These are phyloP conservation scores for Drosophila mayaguana DNA, from an alignment of 2,888 invertebrate species.

Conservation along the genomic window DNA sequence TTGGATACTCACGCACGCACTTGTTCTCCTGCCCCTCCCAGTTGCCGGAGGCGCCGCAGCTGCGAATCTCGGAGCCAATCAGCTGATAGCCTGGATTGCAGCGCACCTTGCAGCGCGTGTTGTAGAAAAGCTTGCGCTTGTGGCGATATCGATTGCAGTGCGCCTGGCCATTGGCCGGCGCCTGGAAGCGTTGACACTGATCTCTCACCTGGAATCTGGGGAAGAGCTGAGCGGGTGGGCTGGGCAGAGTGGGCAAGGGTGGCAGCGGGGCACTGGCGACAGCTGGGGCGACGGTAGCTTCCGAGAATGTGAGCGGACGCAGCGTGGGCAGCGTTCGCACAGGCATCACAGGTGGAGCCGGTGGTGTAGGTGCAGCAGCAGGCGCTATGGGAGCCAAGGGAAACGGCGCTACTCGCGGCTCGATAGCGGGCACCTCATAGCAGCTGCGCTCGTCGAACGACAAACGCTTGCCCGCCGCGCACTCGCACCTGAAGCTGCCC, in stretches of 20 bases:
- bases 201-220: conserved; percentile 71
- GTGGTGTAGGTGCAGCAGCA: background rate
- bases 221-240: background rate
- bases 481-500: conserved; percentile 86
- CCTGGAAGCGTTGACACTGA: conserved; percentile 78
- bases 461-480: conserved; percentile 84
- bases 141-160: conserved; percentile 84
- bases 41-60: conserved; percentile 86
- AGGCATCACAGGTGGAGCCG: conserved; percentile 10
- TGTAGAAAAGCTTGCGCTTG: conserved; percentile 83
- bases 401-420: background rate
- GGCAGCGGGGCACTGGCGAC: background rate
- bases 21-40: conserved; percentile 86
- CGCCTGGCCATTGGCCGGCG: conserved; percentile 82
- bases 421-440: conserved; percentile 38
- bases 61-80: conserved; percentile 86
- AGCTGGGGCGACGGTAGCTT: background rate
- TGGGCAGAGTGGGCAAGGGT: background rate
- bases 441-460: conserved; percentile 73
- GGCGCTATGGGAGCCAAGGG: background rate
- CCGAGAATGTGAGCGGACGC: background rate
- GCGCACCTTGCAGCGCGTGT: conserved; percentile 83
- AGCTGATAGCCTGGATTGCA: conserved; percentile 86
- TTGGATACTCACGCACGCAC: conserved; percentile 86
- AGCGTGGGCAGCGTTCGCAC: conserved; percentile 30